Percentiles rank a stretch among this genome's conserved stretches.
Conservation (phyloP, 2,888 invertebrate genomes). For the Chalcis sispes region DNA sequence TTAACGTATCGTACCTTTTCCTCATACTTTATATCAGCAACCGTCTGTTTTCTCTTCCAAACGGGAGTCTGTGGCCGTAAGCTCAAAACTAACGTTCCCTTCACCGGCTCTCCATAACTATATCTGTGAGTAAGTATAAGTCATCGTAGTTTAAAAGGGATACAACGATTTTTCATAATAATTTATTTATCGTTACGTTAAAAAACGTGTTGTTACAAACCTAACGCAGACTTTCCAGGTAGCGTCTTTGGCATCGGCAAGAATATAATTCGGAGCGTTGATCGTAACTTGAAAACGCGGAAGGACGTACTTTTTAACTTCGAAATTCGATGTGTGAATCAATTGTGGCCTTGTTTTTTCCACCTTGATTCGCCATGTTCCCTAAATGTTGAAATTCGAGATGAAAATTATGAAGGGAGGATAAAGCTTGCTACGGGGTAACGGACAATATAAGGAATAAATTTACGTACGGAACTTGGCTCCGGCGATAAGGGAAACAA, state of each 20-base stretch:
- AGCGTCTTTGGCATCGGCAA: conserved; percentile 75
- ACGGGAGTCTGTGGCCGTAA: conserved; percentile 70
- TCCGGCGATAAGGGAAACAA: conserved; percentile 77
- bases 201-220: conserved; percentile 68
- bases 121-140: conserved; percentile 74
- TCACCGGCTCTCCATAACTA: conserved; percentile 81
- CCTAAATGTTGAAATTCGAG: conserved; percentile 74
- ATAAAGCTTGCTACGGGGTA: no score
- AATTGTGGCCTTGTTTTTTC: conserved; percentile 69
- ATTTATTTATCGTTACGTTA: neutral
- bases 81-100: conserved; percentile 78
- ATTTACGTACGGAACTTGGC: conserved; percentile 67
- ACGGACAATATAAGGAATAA: neutral
- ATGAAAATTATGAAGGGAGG: no score
- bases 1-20: conserved; percentile 63
- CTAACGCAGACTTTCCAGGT: conserved; percentile 79
- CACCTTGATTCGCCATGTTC: conserved; percentile 78
- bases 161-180: neutral
- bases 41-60: conserved; percentile 70
- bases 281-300: conserved; percentile 80
- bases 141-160: conserved; percentile 5
- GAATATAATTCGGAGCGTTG: conserved; percentile 77
- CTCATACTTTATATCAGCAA: conserved; percentile 71
- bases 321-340: conserved; percentile 75
- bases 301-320: conserved; percentile 79